phyloP scores from a whole-genome alignment of 1,140 invertebrate species.

The Drosophila asahinai region DNA sequence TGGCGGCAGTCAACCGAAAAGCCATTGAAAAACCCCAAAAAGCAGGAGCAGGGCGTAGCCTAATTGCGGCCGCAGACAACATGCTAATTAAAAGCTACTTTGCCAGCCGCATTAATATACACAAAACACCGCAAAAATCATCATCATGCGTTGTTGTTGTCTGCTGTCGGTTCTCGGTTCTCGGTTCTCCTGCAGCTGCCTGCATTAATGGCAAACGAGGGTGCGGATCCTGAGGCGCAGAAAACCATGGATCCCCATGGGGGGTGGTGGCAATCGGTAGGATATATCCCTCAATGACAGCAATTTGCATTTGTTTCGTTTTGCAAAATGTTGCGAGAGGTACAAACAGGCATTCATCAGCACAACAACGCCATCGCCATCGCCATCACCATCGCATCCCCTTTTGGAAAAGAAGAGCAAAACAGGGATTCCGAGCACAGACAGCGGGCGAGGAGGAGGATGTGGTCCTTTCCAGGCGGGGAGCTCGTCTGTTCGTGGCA shows the following conservation, averaged over 20 bases:
- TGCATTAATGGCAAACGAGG: slow-evolving; percentile 42
- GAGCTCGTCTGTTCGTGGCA: slow-evolving; percentile 30
- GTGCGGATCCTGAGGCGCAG: too few species aligned
- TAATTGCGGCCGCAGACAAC: slow-evolving; percentile 71
- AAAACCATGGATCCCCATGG: neutral
- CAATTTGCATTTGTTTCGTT: slow-evolving; percentile 80
- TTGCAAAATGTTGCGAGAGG: slow-evolving; percentile 35
- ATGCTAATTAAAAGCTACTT: slow-evolving; percentile 83
- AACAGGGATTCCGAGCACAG: neutral
- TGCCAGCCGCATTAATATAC: slow-evolving; percentile 79
- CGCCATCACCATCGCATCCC: neutral
- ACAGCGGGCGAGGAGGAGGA: neutral
- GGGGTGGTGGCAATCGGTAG: neutral
- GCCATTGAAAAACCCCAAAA: slow-evolving; percentile 66
- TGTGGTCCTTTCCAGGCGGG: slow-evolving; percentile 2
- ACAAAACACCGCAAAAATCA: slow-evolving; percentile 75
- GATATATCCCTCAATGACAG: slow-evolving; percentile 64
- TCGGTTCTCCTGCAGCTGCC: slow-evolving; percentile 9
- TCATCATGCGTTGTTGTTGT: slow-evolving; percentile 55
- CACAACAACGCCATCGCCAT: neutral
- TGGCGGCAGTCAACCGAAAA: slow-evolving; percentile 62
- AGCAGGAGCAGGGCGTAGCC: slow-evolving; percentile 4
- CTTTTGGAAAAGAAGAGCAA: neutral
- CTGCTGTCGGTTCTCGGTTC: neutral
- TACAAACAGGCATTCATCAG: slow-evolving; percentile 24